These are phyloP conservation scores for Liposcelis brunnea DNA, from an alignment of 2,888 invertebrate species.

Conservation along the genomic window DNA sequence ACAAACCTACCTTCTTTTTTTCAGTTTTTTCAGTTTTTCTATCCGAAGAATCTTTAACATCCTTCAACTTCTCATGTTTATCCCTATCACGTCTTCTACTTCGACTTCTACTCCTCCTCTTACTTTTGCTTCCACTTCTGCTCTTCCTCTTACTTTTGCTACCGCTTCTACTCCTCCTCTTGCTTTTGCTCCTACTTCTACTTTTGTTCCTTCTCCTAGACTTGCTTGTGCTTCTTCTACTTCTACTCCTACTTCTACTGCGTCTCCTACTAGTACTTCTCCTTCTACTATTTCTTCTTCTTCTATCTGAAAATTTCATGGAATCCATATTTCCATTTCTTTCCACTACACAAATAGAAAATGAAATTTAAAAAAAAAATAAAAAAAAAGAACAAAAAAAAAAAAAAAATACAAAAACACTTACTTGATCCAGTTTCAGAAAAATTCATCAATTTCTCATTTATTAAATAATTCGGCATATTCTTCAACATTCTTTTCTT, in stretches of 20 bases:
- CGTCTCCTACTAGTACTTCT: no score
- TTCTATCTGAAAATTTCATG: no score
- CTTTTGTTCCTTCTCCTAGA: neutral
- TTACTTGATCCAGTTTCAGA: no score
- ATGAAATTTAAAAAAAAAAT: no score
- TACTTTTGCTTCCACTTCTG: slow-evolving; percentile 12
- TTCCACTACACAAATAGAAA: no score
- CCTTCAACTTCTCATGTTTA: neutral
- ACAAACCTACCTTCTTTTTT: neutral
- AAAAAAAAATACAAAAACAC: no score
- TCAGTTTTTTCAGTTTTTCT: neutral
- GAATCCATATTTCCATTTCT: no score
- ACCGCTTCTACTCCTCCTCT: slow-evolving; percentile 13
- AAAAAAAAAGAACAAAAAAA: no score
- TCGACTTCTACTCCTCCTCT: slow-evolving; percentile 6
- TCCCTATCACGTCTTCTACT: slow-evolving; percentile 10
- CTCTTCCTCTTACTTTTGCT: slow-evolving; percentile 13
- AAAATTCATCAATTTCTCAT: no score
- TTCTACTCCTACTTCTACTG: no score
- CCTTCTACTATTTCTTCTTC: no score
- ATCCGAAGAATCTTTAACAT: neutral
- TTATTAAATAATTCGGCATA: no score
- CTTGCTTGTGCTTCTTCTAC: neutral
- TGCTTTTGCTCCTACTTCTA: slow-evolving; percentile 9
- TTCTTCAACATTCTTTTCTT: neutral